Evolutionary conservation across 2,113 vertebrate species (phyloP), one percentile per base, ranked within the genome.

Genomic region (Aptenodytes patagonicus): DNA sequence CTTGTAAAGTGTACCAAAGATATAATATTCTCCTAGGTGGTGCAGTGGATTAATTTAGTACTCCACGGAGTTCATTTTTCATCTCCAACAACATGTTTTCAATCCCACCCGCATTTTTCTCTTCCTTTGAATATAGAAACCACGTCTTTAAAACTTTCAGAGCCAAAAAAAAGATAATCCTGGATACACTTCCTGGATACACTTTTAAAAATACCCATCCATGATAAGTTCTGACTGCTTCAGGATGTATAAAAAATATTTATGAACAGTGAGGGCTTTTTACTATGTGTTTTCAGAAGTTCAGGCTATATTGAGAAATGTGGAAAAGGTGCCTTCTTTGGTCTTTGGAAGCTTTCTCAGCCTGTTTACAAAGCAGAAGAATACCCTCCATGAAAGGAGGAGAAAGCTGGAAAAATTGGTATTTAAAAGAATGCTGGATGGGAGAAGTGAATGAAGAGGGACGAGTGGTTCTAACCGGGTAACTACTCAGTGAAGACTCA

Each of bases 31-130:
- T 96, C 73, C 52, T 91, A 75, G 86, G 80, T 94, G 90, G 90
- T 94, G 78, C 84, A 87, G 55, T 81, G 88, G 76, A 96, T 94
- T 95, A 96, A 97, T 97, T 80, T 88, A 92, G 49, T 73, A 68
- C 79, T 96, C 96, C 42, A 57, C 5, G 4, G 76, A 95, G 91
- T 95, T 98, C 44, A 46, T 90, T 97, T 97, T 98, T 97, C 89
- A 90, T 95, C 92, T 93, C 75, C 40, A 72, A 96, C 97, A 83
- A 52, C 38, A 72, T 88, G n/a, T 92, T 97, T 96, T 88, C 11
- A 31, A 9, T 86, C 71, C 66, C 66, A 83, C 54, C 34, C 2
- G 0, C 61, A 22, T 68, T 83, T 79, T 90, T 34, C 26, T 49
- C 17, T 88, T 89, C 7, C 55, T 95, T 97, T 96, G 96, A 70